Conservation (phyloP, 2,888 invertebrate genomes). For the Phortica okadai region DNA sequence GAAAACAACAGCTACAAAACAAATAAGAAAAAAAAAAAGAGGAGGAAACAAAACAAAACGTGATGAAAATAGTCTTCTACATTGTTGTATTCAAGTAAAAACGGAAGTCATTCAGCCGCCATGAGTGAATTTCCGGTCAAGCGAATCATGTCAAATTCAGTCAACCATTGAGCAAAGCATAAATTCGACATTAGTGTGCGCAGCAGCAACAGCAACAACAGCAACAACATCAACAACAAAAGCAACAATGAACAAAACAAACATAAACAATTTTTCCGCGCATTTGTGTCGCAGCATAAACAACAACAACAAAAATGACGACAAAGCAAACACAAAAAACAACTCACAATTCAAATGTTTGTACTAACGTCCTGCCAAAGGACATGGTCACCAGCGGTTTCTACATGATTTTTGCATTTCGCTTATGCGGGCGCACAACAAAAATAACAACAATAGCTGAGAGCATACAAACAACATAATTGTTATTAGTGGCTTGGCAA, state of each 20-base stretch:
- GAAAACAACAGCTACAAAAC: not conserved
- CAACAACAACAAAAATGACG: not conserved
- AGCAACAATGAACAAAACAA: slow-evolving; percentile 17
- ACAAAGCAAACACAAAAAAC: not conserved
- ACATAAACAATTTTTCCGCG: slow-evolving; percentile 30
- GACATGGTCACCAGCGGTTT: slow-evolving; percentile 14
- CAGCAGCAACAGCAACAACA: slow-evolving; percentile 28
- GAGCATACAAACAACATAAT: not conserved
- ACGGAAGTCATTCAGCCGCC: slow-evolving; percentile 51
- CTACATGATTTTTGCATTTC: slow-evolving; percentile 33
- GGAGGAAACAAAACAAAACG: not conserved
- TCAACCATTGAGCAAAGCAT: not conserved
- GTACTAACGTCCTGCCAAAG: not conserved
- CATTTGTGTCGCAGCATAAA: not conserved
- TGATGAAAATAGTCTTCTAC: slow-evolving; percentile 25
- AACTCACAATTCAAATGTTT: slow-evolving; percentile 23
- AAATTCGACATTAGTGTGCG: slow-evolving; percentile 42
- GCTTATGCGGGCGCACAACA: not conserved
- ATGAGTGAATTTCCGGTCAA: slow-evolving; percentile 65
- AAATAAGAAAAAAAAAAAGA: not conserved
- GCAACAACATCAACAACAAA: slow-evolving; percentile 30
- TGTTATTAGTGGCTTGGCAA: not conserved
- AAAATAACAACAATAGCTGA: not conserved
- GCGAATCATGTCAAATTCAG: slow-evolving; percentile 6
- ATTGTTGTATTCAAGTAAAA: slow-evolving; percentile 42